phyloP scores from a whole-genome alignment of 1,140 invertebrate species.

The Archivesica marissinica region DNA sequence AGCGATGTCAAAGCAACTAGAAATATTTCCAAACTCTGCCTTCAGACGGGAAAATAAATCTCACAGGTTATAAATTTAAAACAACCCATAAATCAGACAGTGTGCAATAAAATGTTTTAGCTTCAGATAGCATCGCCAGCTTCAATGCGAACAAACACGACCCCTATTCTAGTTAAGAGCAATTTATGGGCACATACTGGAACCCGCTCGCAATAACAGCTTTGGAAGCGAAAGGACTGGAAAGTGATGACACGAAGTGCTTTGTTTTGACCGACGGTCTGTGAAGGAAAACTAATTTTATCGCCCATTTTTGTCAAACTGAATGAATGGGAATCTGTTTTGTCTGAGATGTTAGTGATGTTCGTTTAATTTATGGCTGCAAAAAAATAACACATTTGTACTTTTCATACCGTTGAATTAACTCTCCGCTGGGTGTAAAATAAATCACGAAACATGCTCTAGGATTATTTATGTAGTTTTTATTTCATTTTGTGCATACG shows the following conservation, averaged over 20 bases:
- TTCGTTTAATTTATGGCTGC: slow-evolving; percentile 41
- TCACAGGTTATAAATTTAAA: slow-evolving; percentile 58
- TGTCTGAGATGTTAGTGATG: slow-evolving; percentile 46
- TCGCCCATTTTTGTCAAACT: slow-evolving; percentile 63
- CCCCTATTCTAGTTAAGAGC: slow-evolving; percentile 51
- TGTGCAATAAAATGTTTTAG: slow-evolving; percentile 64
- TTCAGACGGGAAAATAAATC: slow-evolving; percentile 47
- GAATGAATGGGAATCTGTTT: slow-evolving; percentile 46
- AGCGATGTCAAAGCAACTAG: neutral
- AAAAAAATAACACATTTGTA: slow-evolving; percentile 64
- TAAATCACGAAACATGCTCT: neutral
- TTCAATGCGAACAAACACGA: slow-evolving; percentile 44
- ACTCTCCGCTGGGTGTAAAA: neutral
- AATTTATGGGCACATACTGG: slow-evolving; percentile 46
- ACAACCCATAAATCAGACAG: slow-evolving; percentile 54
- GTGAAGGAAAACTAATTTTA: slow-evolving; percentile 64
- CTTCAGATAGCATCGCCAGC: slow-evolving; percentile 35
- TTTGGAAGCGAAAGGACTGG: slow-evolving; percentile 35
- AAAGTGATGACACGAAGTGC: slow-evolving; percentile 49
- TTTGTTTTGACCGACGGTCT: slow-evolving; percentile 52
- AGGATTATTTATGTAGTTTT: slow-evolving; percentile 24
- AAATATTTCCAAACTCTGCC: neutral
- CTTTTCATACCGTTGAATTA: slow-evolving; percentile 37
- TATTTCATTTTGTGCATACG: no score
- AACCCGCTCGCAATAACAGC: slow-evolving; percentile 52